Evolutionary conservation across 2,888 invertebrate genomes (phyloP), one percentile per base, ranked within the genome.

Genomic region (Endotricha flammealis): DNA sequence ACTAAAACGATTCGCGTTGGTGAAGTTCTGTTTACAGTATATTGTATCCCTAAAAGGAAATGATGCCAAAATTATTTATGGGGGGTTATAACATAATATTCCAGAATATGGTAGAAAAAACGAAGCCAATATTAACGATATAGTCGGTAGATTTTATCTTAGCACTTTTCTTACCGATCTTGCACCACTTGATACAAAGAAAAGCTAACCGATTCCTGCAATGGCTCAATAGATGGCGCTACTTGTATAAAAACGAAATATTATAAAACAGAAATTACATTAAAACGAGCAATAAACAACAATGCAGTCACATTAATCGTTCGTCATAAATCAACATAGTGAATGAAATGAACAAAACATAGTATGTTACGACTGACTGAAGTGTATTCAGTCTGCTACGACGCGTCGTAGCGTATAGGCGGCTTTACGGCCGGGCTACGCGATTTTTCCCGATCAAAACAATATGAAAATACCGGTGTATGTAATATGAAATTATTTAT

Each of bases 351-450:
- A 12, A 7, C 8, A 27, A 11, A 12, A 27, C 12, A 27, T 11
- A 12, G 12, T 11, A 27, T 27, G 27, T 5, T 27, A 11, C 1
- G 1, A 12, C 7, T 12, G 1, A 1, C 27, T 12, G 27, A 6
- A 12, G 11, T 4, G 8, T 2, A 12, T 12, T 8, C 71, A 71
- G 71, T 71, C 47, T 29, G 68, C 71, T 72, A 68, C 70, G 67
- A 58, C 48, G 56, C 36, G 24, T 51, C 72, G 71, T 70, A 71
- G 71, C 64, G 66, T 38, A 41, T 48, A 40, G 53, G 63, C 71
- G 61, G 40, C 29, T 53, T 48, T 38, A 40, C 50, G 56, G 32
- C 29, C 39, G 32, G 35, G 46, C 61, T 61, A 61, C 61, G 65
- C 43, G 37, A 31, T 17, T 30, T 49, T 42, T 41, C 13, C 36